phyloP scores from a whole-genome alignment of 2,797 vertebrate genomes.

The Bryconaethiops microstoma region DNA sequence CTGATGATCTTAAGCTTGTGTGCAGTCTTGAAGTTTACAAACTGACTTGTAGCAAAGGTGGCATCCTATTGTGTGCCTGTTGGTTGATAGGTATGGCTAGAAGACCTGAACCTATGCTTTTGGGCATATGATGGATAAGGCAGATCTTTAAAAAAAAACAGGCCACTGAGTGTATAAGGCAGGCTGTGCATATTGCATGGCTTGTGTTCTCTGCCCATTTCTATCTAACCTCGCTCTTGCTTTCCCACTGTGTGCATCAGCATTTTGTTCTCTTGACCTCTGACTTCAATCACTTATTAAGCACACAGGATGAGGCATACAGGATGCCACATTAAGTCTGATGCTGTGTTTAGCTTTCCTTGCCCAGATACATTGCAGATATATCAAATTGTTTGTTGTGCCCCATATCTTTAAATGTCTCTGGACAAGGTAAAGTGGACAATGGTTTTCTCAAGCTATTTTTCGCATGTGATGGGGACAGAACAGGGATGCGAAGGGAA shows the following conservation, averaged over 20 bases:
- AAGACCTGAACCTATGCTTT: too few species aligned
- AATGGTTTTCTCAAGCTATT: not conserved
- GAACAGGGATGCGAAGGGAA: slow-evolving; percentile 9
- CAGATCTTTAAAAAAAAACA: too few species aligned
- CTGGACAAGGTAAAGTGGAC: slow-evolving; percentile 1
- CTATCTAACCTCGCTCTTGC: not conserved
- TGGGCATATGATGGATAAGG: too few species aligned
- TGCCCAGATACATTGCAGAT: not conserved
- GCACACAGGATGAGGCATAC: not conserved
- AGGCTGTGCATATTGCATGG: not conserved
- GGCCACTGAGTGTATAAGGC: too few species aligned
- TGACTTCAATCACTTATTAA: not conserved
- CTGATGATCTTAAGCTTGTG: too few species aligned
- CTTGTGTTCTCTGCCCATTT: not conserved
- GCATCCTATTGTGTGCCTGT: too few species aligned
- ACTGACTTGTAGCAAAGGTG: too few species aligned
- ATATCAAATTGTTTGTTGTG: slow-evolving; percentile 1
- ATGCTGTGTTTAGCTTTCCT: not conserved
- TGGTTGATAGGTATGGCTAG: too few species aligned
- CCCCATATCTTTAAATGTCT: not conserved
- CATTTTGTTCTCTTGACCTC: slow-evolving; percentile 1
- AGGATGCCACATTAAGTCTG: not conserved
- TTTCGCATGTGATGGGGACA: slow-evolving; percentile 25
- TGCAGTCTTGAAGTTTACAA: too few species aligned
- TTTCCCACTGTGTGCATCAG: not conserved